Conservation (phyloP, 1,140 invertebrate species). For the Temnothorax nylanderi region DNA sequence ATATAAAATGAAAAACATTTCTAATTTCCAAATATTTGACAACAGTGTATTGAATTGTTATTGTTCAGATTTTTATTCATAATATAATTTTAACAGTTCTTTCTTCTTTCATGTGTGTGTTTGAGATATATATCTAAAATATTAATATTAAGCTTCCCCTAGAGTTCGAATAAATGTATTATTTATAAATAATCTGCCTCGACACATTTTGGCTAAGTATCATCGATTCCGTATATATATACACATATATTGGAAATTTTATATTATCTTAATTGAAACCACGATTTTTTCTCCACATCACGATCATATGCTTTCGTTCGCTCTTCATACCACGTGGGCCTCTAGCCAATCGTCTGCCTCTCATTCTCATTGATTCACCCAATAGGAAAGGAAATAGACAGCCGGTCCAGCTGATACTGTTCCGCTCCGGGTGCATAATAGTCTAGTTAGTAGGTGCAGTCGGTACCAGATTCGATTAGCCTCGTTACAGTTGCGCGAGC, state of each 20-base stretch:
- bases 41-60: not conserved
- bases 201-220: not conserved
- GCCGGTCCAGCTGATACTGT: slow-evolving; percentile 65
- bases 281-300: slow-evolving; percentile 32
- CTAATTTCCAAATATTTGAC: not conserved
- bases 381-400: slow-evolving; percentile 63
- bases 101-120: not conserved
- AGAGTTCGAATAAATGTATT: not conserved
- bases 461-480: slow-evolving; percentile 70
- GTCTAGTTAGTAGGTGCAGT: slow-evolving; percentile 71
- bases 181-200: not conserved
- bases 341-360: slow-evolving; percentile 40
- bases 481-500: slow-evolving; percentile 66
- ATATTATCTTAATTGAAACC: slow-evolving; percentile 40
- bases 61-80: not conserved
- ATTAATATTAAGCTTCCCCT: not conserved
- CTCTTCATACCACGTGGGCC: slow-evolving; percentile 11
- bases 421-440: slow-evolving; percentile 68
- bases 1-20: not conserved
- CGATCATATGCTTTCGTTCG: slow-evolving; percentile 36
- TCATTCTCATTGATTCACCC: slow-evolving; percentile 56
- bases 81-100: not conserved
- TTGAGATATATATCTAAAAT: not conserved
- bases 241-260: not conserved
- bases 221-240: not conserved